Percentiles rank a stretch among this genome's conserved stretches.
Conservation (phyloP, 2,797 vertebrate species). For the Anguilla pacifica region DNA sequence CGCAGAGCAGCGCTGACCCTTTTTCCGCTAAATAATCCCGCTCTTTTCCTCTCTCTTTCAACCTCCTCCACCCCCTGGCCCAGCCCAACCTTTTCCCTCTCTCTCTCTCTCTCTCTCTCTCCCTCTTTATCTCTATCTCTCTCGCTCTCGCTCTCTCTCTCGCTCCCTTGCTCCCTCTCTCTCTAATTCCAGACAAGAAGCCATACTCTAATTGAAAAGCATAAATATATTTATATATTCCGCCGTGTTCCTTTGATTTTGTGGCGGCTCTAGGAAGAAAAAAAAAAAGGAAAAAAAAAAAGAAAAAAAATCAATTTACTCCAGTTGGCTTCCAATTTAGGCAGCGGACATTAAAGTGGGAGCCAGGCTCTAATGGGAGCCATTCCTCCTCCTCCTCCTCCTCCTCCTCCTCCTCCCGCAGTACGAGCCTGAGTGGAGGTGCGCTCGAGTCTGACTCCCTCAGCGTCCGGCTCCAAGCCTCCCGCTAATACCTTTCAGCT, state of each 20-base stretch:
- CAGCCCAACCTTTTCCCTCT: not conserved
- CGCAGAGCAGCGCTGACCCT: not conserved
- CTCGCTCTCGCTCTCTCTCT: constrained; percentile 33
- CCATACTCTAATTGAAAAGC: constrained; percentile 46
- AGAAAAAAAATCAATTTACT: constrained; percentile 69
- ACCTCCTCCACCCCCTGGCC: not conserved
- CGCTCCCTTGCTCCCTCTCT: constrained; percentile 33
- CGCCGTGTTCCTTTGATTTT: constrained; percentile 71
- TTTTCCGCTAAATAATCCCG: constrained; percentile 19
- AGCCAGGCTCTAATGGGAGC: constrained; percentile 78
- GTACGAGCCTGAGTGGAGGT: constrained; percentile 57
- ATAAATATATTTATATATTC: constrained; percentile 68
- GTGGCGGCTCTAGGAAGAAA: constrained; percentile 55
- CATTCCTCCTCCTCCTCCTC: constrained; percentile 59
- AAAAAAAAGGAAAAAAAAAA: constrained; percentile 62
- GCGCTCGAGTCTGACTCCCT: constrained; percentile 62
- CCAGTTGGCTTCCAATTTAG: constrained; percentile 74
- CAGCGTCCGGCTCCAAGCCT: constrained; percentile 58
- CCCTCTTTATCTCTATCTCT: constrained; percentile 36
- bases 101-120: not conserved
- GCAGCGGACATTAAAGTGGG: constrained; percentile 76
- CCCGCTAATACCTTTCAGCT: constrained; percentile 78
- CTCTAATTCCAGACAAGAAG: constrained; percentile 31
- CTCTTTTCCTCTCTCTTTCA: constrained; percentile 28
- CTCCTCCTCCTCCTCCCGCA: not conserved